A percentile compares a stretch with the other conserved stretches of the same genome.
Conservation (phyloP, 1,140 invertebrate species). For the Carposina sasakii region DNA sequence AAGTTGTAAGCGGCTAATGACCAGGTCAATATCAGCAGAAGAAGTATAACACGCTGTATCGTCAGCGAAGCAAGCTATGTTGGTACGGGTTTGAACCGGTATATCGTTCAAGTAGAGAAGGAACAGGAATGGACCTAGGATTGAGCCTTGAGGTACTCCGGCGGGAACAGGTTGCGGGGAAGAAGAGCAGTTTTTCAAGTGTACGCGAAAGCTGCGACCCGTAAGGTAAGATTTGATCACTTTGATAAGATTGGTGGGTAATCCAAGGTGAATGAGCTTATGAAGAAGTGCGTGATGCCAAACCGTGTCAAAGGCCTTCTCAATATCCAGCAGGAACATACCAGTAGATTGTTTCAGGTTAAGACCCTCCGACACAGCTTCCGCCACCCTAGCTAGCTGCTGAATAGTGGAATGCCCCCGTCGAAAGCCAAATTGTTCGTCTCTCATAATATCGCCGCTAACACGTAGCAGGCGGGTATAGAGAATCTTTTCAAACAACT, state of each 20-base stretch:
- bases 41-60: neutral
- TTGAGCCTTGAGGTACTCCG: conserved; percentile 19
- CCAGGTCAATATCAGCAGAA: neutral
- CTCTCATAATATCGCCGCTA: no score
- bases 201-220: neutral
- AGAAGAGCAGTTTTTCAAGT: neutral
- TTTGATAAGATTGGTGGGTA: neutral
- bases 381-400: neutral
- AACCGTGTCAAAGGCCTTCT: conserved; percentile 4
- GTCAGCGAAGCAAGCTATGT: neutral
- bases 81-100: neutral
- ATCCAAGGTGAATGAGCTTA: conserved; percentile 21
- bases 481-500: neutral
- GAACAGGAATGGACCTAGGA: neutral
- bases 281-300: conserved; percentile 24
- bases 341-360: conserved; percentile 3
- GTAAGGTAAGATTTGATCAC: conserved; percentile 4
- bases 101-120: conserved; percentile 3
- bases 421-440: conserved; percentile 6
- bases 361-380: neutral
- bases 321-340: neutral
- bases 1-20: neutral
- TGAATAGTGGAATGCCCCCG: neutral
- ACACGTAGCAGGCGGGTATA: neutral
- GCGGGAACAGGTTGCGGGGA: conserved; percentile 4